Base-by-base conservation (phyloP, 2,888 invertebrate genomes). In the Rotaria socialis region DNA sequence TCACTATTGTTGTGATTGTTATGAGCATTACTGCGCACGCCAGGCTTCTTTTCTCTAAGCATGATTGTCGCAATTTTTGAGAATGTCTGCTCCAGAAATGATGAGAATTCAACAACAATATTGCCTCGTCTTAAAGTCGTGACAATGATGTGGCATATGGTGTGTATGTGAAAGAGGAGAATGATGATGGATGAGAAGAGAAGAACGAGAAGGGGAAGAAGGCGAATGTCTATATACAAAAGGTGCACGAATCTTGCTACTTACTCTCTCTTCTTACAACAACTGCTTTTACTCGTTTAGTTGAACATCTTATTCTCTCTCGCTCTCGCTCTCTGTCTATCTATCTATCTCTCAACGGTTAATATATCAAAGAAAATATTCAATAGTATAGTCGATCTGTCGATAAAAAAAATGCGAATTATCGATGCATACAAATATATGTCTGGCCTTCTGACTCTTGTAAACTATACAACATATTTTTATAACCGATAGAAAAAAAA, bases 141-240 rank as follows among this genome's bases (percentile, higher is more conserved):
- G 67, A 67, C 67, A 27, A 11, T 35, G 67, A 67, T 67, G 67
- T 67, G 35, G 67, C 67, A 67, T 67, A 67, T 67, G 67, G 67
- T 67, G 52, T 52, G 27, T 60, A 16, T 35, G 67, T 35, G 27
- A 35, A 67, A 67, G 67, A 67, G 35, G 67, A 67, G 35, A 67
- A 67, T 67, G 67, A 67, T 67, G 27, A 67, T 67, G 67, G 16
- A 11, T 67, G 67, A 67, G 67, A 67, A 27, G 35, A 35, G 67
- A 67, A 67, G 11, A 14, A 67, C 27, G 27, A 35, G 35, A 67
- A 67, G 67, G 35, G 35, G 67, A 67, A 67, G 67, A 67, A 67
- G 67, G 67, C 67, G 24, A 67, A 67, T 67, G 67, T 67, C 67
- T 67, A 67, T 67, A 67, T 67, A 67, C 67, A 67, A 67, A 35